Percentiles rank a stretch among this genome's conserved stretches.
These are phyloP conservation scores for Scaeva pyrastri DNA, from an alignment of 2,888 invertebrate genomes.

Conservation along the genomic window DNA sequence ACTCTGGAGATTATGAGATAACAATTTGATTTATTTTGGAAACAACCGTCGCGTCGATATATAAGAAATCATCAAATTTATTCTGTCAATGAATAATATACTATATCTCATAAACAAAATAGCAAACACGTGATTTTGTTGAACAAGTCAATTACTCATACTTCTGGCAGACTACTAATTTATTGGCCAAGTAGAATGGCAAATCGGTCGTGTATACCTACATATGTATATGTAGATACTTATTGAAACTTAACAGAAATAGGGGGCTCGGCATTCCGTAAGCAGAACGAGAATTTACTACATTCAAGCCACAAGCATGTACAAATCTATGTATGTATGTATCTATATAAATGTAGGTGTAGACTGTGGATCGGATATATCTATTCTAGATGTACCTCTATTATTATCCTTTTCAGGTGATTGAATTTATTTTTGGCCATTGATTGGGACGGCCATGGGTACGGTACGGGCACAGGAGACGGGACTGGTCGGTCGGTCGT, in stretches of 20 bases:
- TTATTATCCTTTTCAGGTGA: conserved; percentile 73
- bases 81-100: conserved; percentile 40
- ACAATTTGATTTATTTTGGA: conserved; percentile 65
- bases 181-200: conserved; percentile 53
- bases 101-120: conserved; percentile 18
- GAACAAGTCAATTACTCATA: conserved; percentile 65
- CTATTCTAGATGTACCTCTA: neutral
- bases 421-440: conserved; percentile 70
- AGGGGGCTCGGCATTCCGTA: conserved; percentile 67
- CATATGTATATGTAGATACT: neutral
- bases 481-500: conserved; percentile 20
- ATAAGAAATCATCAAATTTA: conserved; percentile 2
- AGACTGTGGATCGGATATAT: neutral
- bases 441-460: conserved; percentile 50
- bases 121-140: conserved; percentile 66
- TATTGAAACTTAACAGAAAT: conserved; percentile 42
- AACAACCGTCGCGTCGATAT: conserved; percentile 36
- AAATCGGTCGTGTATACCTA: neutral
- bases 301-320: conserved; percentile 33
- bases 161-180: conserved; percentile 54
- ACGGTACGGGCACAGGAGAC: too few relatives aligned
- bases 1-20: conserved; percentile 48
- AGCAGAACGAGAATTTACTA: conserved; percentile 37
- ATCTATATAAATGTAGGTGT: too few relatives aligned
- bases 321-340: too few relatives aligned